Conservation (phyloP, 2,113 vertebrate species). For the Meles meles region DNA sequence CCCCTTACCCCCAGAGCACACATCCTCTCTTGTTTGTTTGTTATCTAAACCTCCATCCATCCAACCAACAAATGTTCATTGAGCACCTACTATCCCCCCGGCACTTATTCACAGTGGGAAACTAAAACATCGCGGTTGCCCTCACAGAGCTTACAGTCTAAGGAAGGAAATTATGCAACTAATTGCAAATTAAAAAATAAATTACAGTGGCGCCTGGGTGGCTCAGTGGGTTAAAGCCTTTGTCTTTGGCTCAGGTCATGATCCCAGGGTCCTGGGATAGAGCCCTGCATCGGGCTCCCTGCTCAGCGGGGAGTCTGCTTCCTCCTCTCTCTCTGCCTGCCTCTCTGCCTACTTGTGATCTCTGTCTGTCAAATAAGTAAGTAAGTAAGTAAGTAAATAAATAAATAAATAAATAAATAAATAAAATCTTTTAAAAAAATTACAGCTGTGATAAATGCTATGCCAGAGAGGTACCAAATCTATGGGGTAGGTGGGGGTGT, state of each 20-base stretch:
- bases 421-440: background rate
- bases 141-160: background rate
- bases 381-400: background rate
- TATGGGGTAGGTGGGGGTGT: fast-evolving
- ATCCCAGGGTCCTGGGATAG: too few species aligned
- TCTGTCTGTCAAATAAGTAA: too few species aligned
- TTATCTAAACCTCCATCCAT: background rate
- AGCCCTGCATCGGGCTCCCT: too few species aligned
- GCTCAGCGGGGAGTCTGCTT: too few species aligned
- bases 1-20: background rate
- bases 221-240: too few species aligned
- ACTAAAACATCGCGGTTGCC: background rate
- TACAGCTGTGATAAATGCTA: background rate
- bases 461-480: background rate
- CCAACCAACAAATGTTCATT: background rate
- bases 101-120: background rate
- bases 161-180: background rate
- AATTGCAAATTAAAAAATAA: background rate
- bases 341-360: too few species aligned
- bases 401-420: background rate
- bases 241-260: too few species aligned
- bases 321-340: too few species aligned
- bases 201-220: background rate
- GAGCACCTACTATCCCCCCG: background rate
- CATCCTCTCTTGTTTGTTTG: background rate